A percentile compares a stretch with the other conserved stretches of the same genome.
Conservation (phyloP, 2,888 invertebrate species). For the Syritta pipiens region DNA sequence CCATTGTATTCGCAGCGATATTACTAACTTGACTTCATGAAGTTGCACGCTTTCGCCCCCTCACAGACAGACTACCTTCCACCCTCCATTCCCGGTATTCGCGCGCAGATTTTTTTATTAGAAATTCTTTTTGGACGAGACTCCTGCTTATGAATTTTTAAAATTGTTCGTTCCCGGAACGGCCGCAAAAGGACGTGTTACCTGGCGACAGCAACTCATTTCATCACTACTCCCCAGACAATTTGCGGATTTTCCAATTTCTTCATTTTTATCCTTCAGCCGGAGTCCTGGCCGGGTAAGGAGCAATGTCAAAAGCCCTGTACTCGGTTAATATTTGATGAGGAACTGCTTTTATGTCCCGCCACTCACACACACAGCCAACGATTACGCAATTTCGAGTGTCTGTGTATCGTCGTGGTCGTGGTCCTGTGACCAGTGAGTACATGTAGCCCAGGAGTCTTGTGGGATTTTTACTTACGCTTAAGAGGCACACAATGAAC, state of each 20-base stretch:
- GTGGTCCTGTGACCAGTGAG: constrained; percentile 52
- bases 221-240: constrained; percentile 65
- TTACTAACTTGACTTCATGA: constrained; percentile 22
- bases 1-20: constrained; percentile 14
- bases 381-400: constrained; percentile 50
- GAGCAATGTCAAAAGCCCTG: constrained; percentile 15
- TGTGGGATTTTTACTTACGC: constrained; percentile 35
- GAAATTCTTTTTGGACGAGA: constrained; percentile 56
- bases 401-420: neutral
- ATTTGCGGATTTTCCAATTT: constrained; percentile 69
- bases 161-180: constrained; percentile 42
- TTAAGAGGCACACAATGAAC: constrained; percentile 8
- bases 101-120: constrained; percentile 44
- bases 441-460: constrained; percentile 27
- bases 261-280: constrained; percentile 53
- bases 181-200: constrained; percentile 59
- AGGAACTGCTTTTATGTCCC: constrained; percentile 53
- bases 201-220: constrained; percentile 68
- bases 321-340: constrained; percentile 62
- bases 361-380: constrained; percentile 13
- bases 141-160: constrained; percentile 60
- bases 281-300: constrained; percentile 1
- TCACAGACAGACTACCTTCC: constrained; percentile 21
- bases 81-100: neutral
- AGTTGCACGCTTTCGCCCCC: too few relatives aligned